A percentile compares a stretch with the other conserved stretches of the same genome.
phyloP scores from a whole-genome alignment of 2,888 invertebrate genomes.

The Cephus pygmeus region DNA sequence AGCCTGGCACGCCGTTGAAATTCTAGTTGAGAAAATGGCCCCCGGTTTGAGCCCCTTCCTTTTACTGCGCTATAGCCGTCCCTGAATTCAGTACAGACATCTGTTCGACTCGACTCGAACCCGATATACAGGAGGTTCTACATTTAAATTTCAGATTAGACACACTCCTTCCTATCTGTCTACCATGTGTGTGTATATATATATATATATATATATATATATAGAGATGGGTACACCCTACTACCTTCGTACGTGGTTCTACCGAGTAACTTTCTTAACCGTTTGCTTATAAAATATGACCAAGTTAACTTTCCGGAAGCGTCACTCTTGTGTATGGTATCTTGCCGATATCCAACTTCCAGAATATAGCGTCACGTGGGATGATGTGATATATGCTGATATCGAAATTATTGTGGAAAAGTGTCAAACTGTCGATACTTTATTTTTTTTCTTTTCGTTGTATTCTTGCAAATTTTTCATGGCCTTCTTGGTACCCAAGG shows the following conservation, averaged over 20 bases:
- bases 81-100: conserved; percentile 10
- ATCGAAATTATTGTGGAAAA: not conserved
- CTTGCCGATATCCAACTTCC: not conserved
- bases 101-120: conserved; percentile 20
- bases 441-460: not conserved
- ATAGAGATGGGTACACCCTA: not conserved
- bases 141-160: conserved; percentile 25
- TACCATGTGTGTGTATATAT: not conserved
- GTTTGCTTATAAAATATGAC: not conserved
- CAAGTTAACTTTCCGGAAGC: not conserved
- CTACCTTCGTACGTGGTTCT: not conserved
- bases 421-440: not conserved
- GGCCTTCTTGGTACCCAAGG: not conserved
- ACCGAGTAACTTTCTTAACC: not conserved
- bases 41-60: not conserved
- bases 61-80: not conserved
- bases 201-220: not conserved
- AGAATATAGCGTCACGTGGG: not conserved
- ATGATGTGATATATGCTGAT: not conserved
- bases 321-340: not conserved
- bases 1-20: not conserved
- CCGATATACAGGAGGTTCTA: conserved; percentile 18
- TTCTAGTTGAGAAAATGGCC: not conserved
- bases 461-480: not conserved
- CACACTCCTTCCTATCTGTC: not conserved